Conservation (phyloP, 2,113 vertebrate species). For the Oryzias curvinotus region DNA sequence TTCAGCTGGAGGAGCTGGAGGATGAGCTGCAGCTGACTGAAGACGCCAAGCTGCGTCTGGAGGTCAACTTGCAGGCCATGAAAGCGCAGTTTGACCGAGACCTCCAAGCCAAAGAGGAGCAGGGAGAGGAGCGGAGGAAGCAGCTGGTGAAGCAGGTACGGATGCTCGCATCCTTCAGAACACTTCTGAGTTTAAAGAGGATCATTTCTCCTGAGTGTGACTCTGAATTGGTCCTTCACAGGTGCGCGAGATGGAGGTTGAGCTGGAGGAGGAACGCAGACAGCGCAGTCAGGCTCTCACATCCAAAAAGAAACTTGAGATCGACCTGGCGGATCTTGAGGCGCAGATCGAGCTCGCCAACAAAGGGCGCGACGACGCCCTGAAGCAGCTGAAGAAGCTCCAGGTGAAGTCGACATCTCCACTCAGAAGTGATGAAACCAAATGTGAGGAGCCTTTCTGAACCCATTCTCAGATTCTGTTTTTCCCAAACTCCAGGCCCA, state of each 20-base stretch:
- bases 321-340: constrained; percentile 89
- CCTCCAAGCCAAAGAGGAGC: constrained; percentile 90
- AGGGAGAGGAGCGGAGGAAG: constrained; percentile 94
- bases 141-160: constrained; percentile 91
- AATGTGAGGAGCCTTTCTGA: too few relatives aligned
- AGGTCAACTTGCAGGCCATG: constrained; percentile 98
- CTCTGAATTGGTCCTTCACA: constrained; percentile 38
- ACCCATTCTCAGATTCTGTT: not conserved
- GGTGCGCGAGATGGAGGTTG: constrained; percentile 93
- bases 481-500: constrained; percentile 77
- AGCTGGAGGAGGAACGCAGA: constrained; percentile 91
- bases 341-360: constrained; percentile 87
- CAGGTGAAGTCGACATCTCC: constrained; percentile 77
- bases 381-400: constrained; percentile 92
- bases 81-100: constrained; percentile 96
- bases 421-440: not conserved
- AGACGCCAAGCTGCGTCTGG: constrained; percentile 94
- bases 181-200: not conserved
- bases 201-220: not conserved
- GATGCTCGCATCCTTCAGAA: too few relatives aligned
- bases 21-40: constrained; percentile 97
- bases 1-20: constrained; percentile 95
- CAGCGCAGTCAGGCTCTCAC: constrained; percentile 87
- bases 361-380: constrained; percentile 90
- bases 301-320: constrained; percentile 90